Conservation (phyloP, 2,113 vertebrate species). For the Aegithalos caudatus region DNA sequence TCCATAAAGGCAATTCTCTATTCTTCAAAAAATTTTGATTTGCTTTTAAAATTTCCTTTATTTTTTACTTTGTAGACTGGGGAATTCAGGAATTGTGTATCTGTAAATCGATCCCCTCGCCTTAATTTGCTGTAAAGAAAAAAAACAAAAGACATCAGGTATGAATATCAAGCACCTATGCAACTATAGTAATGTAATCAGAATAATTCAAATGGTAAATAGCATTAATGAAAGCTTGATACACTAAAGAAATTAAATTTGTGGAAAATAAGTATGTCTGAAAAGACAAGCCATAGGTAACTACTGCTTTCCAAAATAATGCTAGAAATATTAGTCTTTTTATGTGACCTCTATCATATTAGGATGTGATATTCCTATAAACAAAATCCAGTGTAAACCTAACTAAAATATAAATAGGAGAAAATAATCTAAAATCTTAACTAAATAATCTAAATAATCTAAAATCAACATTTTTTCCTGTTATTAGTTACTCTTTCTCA, state of each 20-base stretch:
- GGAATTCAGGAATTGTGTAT: conserved; percentile 45
- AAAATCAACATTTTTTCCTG: neutral
- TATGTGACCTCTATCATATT: neutral
- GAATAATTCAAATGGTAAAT: neutral
- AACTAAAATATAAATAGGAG: neutral
- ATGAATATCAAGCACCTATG: neutral
- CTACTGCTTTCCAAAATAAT: neutral
- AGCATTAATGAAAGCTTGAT: neutral
- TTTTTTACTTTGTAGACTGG: conserved; percentile 21
- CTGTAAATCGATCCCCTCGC: conserved; percentile 59
- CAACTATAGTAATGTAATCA: neutral
- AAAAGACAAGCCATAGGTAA: neutral
- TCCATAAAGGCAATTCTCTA: neutral
- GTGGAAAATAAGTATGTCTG: neutral
- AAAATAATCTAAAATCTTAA: neutral
- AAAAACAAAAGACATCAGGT: neutral
- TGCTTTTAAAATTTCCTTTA: conserved; percentile 58
- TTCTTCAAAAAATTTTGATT: conserved; percentile 49
- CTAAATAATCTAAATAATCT: too few relatives aligned
- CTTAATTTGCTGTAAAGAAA: conserved; percentile 75
- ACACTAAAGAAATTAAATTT: neutral
- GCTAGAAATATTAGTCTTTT: neutral
- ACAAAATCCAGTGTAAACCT: neutral
- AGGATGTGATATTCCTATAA: neutral
- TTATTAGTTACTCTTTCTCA: neutral